Evolutionary conservation across 2,888 invertebrate genomes (phyloP), one percentile per base, ranked within the genome.

Genomic region (Copidosoma aretas): DNA sequence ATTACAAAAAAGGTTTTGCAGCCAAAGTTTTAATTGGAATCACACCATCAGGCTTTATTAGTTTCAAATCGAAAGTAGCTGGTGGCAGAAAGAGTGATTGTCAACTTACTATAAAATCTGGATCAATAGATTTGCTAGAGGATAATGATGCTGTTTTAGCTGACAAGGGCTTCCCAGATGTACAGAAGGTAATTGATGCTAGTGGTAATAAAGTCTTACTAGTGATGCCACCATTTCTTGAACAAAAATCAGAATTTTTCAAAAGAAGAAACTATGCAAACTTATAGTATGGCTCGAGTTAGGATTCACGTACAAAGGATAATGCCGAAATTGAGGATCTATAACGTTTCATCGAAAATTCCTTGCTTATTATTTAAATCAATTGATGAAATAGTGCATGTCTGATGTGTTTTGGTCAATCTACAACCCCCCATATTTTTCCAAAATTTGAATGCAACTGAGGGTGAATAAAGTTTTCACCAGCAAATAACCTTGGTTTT

Each of bases 11-110:
- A 8, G 32, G 32, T 32, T 71, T 72, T 24, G 72, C 73, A 0
- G 72, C 64, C 1, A 74, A 73, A 71, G 67, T 74, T 61, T 41
- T 72, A 1, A 71, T 73, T 52, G 74, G 73, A n/a, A 71, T 71
- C 10, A 71, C 70, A 60, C 75, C 74, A 32, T 60, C 58, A 41
- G 75, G 73, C 14, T 74, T 74, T 64, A 74, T 75, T 60, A 24
- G 24, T 58, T 64, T 58, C 21, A 73, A 64, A 67, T 74, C 75
- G 10, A 70, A 68, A 60, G 67, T 67, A 17, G 70, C 69, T 67
- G 73, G 71, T 41, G 73, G 74, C 51, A 22, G 69, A 60, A 75
- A 73, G 66, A 60, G 22, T 22, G 74, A 73, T 57, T 71, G 71
- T 19, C 73, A 74, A 67, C 52, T 75, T 4, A 75, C 73, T 21